Evolutionary conservation across 2,113 vertebrate genomes (phyloP), one percentile per base, ranked within the genome.

Genomic region (Barnardius zonarius): DNA sequence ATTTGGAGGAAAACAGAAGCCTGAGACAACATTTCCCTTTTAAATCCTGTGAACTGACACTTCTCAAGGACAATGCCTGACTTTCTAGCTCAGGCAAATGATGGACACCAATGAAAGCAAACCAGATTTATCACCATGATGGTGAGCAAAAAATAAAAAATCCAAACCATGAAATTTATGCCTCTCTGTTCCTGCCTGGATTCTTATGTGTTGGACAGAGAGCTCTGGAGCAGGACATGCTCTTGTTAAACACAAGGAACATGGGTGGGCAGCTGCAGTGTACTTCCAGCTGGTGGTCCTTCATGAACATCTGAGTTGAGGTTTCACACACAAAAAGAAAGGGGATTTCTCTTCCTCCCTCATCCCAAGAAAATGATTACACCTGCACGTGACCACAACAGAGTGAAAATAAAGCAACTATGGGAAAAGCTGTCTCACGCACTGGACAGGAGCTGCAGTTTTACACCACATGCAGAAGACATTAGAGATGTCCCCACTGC

Each of bases 241-340:
- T 87, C 17, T 19, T 67, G 55, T 51, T 76, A 43, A 95, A 86
- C 49, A 52, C 3, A 6, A 78, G 35, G 41, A 63, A 57, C 2
- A 2, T 0, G 2, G 72, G 35, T 3, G 3, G 49, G 68, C 0
- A 9, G 57, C 41, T 66, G 72, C 3, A 2, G 12, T 17, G 51
- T 4, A 2, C 62, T 80, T 59, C 43, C 90, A 82, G 70, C 41
- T 7, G 19, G 7, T 4, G 0, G 43, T 19, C 25, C 31, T 80
- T 23, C n/a, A 4, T 12, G 44, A 92, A 51, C 14, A 69, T 10
- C 68, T 4, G 2, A 41, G 19, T 19, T 20, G 25, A 83, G 35
- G 37, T n/a, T 74, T 67, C 41, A 41, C 25, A 46, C 18, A 33
- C 41, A 55, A 52, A 80, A 73, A 14, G 37, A 76, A 48, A 66